Evolutionary conservation across 2,797 vertebrate species (phyloP), one percentile per base, ranked within the genome.

Genomic region (Sitta carolinensis): DNA sequence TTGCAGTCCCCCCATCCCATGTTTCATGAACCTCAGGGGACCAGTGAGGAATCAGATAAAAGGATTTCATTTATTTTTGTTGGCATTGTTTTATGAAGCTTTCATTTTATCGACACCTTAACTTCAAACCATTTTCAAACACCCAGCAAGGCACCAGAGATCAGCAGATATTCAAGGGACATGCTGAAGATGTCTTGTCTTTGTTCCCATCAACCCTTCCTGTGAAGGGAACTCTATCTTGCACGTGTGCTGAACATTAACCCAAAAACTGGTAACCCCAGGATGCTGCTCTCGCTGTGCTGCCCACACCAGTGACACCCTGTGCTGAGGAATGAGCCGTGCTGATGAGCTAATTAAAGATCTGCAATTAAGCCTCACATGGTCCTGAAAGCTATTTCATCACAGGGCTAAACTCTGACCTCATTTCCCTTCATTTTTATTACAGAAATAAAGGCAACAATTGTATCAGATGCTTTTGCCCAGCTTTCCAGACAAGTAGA

Each of bases 61-160:
- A 90, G 70, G 38, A 87, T 92, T 93, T 82, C 11, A 70, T 78
- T 84, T 83, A 47, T 83, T 87, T 93, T 61, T 87, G 73, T 38
- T n/a, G 47, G 72, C 61, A 70, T 77, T 89, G 90, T 89, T 96
- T 95, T 87, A 81, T 40, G 76, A 86, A 94, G 76, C 63, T 87
- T 89, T 79, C 57, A 36, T 94, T 95, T 87, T 63, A 63, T 82
- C 10, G 17, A 87, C 62, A 70, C 54, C 69, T 89, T 50, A 19
- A 79, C 90, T 95, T 92, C 90, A 84, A 83, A 87, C 70, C 34
- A 7, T 52, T 73, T 62, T 55, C 62, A 57, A 83, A 81, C 63
- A 43, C 84, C 45, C 43, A 77, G 79, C 5, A 23, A 86, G 66
- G 87, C 75, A 68, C 66, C 30, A 61, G 70, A 84, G 74, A 87